A percentile compares a stretch with the other conserved stretches of the same genome.
phyloP scores from a whole-genome alignment of 2,797 vertebrate genomes.

The Psittacula derbiana region DNA sequence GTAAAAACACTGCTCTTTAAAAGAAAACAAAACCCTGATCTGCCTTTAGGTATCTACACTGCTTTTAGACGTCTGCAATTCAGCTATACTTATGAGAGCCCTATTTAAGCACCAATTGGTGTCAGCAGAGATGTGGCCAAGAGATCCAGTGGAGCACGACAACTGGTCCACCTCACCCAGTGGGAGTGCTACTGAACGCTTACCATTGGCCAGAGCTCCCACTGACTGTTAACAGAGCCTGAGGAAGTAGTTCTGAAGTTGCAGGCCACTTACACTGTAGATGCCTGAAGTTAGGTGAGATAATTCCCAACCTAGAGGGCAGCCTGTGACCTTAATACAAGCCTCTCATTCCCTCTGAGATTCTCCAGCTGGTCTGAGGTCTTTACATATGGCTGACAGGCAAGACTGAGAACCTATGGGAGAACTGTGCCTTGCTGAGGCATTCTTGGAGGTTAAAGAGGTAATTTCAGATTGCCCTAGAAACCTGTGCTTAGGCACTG shows the following conservation, averaged over 20 bases:
- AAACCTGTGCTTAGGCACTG: background rate
- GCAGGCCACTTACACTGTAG: background rate
- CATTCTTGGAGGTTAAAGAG: background rate
- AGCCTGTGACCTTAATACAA: background rate
- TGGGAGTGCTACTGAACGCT: background rate
- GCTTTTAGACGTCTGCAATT: background rate
- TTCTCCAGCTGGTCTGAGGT: background rate
- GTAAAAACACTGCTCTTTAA: background rate
- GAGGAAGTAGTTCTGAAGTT: background rate
- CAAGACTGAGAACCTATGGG: background rate
- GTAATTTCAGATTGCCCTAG: background rate
- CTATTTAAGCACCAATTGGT: fast-evolving
- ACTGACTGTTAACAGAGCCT: background rate
- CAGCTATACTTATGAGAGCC: background rate
- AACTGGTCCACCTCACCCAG: background rate
- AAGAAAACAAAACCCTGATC: background rate
- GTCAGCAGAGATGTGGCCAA: background rate
- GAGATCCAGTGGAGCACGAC: background rate
- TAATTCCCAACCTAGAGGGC: background rate
- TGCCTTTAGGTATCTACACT: background rate
- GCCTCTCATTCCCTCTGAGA: background rate
- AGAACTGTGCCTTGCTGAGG: background rate
- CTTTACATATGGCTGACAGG: background rate
- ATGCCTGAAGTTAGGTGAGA: background rate
- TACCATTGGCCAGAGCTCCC: background rate